Evolutionary conservation across 2,888 invertebrate species (phyloP), one percentile per base, ranked within the genome.

Genomic region (Lasioglossum pauxillum): DNA sequence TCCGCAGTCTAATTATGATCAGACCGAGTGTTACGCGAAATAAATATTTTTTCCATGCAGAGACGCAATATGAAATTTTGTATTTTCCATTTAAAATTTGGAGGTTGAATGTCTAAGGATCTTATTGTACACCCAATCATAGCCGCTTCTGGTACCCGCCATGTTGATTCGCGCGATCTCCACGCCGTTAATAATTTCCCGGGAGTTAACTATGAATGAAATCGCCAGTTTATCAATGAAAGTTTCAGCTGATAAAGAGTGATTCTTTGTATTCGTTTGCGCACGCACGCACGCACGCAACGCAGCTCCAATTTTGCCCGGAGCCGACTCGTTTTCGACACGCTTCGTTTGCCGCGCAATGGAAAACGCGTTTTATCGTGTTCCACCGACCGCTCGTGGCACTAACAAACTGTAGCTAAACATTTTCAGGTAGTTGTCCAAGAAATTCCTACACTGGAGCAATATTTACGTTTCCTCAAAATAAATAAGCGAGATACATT

Each of bases 341-440:
- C 78, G 85, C 53, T 85, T 85, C 80, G 81, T 80, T 85, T 27
- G 72, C 31, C 35, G 53, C 77, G 64, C 53, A 64, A 78, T 78
- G 78, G 71, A 75, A 85, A 85, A 85, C 80, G 53, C 69, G 69
- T 23, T 60, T 57, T 57, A 41, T 41, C 49, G 74, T 44, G 80
- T 80, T 85, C 75, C 31, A 67, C 80, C 60, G 75, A 31, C 27
- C 31, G 19, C 60, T 80, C 46, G 49, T 35, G 44, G 14, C 53
- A 64, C 27, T 35, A 27, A 60, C 23, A 53, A 85, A 77, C 57
- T 27, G 27, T 31, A 41, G 23, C 41, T 12, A 69, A 71, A 76
- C 76, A 31, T n/a, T 49, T 76, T 71, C 23, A 23, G 69, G 57
- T 16, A 31, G 71, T 72, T 60, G 73, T 81, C 31, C 67, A 67